Evolutionary conservation across 2,888 invertebrate genomes (phyloP), one percentile per base, ranked within the genome.

Genomic region (Miltochrista miniata): DNA sequence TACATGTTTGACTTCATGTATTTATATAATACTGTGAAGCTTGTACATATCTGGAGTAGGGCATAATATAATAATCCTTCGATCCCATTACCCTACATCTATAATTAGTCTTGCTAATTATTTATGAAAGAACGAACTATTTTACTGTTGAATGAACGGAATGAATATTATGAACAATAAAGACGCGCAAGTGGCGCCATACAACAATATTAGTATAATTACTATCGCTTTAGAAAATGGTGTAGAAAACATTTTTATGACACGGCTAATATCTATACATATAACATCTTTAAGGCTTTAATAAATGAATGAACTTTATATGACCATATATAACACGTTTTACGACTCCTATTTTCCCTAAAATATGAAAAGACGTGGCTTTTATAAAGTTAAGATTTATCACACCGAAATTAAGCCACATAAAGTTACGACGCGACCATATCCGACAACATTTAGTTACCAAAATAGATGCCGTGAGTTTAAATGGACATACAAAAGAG

Each of bases 401-500:
- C 79, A 80, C 76, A 76, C 77, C 80, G 76, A 81, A 81, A 84
- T 83, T 82, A 85, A 79, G 72, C 73, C 76, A 76, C 78, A 79
- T 83, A 82, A 77, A 78, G 77, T 82, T 78, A 79, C 75, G 68
- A 74, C 75, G 76, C 70, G 72, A 68, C 74, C 65, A 69, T 76
- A 74, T 76, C 72, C 69, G 70, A 56, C 84, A 81, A 82, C 84
- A 85, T 84, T 72, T 76, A 79, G 83, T 74, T 76, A 79, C 81
- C 81, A 62, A 85, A 85, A 85, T 82, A 81, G 82, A 74, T 79
- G 75, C 76, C 64, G 64, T 73, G 76, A 80, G 79, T 85, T 81
- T 83, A 85, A 83, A 84, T 85, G 76, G 75, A 79, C 83, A 76
- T 79, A 87, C 87, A 87, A 87, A 90, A 86, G 88, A 90, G 88